Evolutionary conservation across 37 sponge, comb jelly and placozoan genomes (phyloP).

Genomic region (Cladorhizidae sp.): DNA sequence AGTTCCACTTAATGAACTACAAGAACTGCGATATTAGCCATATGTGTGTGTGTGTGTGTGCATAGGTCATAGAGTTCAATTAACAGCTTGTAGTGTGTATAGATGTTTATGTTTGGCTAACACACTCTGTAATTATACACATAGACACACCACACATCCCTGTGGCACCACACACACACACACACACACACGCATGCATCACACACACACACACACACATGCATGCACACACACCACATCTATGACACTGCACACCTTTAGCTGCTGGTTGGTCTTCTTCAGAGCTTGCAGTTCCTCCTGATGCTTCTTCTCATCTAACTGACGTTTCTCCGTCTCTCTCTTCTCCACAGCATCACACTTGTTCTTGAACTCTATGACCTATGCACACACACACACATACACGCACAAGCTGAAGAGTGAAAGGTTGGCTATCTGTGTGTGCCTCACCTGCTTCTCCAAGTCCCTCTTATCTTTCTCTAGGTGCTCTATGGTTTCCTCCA

Average conservation of each 20-base stretch:
- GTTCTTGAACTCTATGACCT: slow-evolving; percentile 85
- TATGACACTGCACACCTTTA: slow-evolving; percentile 38
- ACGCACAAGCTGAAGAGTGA: background rate
- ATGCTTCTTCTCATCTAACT: slow-evolving; percentile 95
- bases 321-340: slow-evolving; percentile 90
- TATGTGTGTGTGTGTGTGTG: too few species aligned
- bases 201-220: too few species aligned
- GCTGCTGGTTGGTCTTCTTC: slow-evolving; percentile 95
- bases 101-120: too few species aligned
- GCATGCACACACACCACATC: background rate
- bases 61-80: too few species aligned
- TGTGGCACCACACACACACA: too few species aligned
- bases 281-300: slow-evolving; percentile 92
- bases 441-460: slow-evolving; percentile 72
- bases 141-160: too few species aligned
- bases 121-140: too few species aligned
- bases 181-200: too few species aligned
- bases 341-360: slow-evolving; percentile 98
- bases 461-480: slow-evolving; percentile 82
- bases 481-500: slow-evolving; percentile 79
- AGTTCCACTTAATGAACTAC: too few species aligned
- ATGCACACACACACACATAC: background rate
- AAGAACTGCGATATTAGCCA: too few species aligned
- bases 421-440: too few species aligned
- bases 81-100: too few species aligned